These are phyloP conservation scores for Rhopalosiphum nymphaeae DNA, from an alignment of 2,888 invertebrate species.

Conservation along the genomic window DNA sequence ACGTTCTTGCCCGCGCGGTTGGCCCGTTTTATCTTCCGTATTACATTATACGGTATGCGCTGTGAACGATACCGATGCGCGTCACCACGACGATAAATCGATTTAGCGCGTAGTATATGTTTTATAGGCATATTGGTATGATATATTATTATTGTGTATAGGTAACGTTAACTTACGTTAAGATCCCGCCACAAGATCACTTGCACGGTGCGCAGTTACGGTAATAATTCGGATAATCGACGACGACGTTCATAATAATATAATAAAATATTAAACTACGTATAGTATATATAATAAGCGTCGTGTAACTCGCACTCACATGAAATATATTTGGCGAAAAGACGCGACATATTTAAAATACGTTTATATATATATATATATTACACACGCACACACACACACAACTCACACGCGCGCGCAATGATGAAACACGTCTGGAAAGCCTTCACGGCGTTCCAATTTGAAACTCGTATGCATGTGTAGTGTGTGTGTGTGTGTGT, in stretches of 20 bases:
- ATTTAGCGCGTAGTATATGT: not conserved
- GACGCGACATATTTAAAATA: not conserved
- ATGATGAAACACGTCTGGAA: constrained; percentile 61
- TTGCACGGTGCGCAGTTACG: not conserved
- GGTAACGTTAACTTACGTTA: not conserved
- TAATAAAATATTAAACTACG: not conserved
- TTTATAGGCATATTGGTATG: not conserved
- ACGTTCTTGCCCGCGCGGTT: not conserved
- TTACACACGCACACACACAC: not conserved
- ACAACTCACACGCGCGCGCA: not conserved
- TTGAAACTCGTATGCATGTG: constrained; percentile 12
- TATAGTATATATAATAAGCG: not conserved
- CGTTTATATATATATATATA: not conserved
- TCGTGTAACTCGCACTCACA: not conserved
- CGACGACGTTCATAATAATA: not conserved
- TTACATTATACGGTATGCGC: not conserved
- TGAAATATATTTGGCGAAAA: not conserved
- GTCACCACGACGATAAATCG: not conserved
- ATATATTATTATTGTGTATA: not conserved
- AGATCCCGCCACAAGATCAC: not conserved
- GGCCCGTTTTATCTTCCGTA: not conserved
- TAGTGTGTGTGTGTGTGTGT: not conserved
- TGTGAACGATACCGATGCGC: not conserved
- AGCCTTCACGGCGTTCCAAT: constrained; percentile 55
- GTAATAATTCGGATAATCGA: not conserved